Evolutionary conservation across 2,888 invertebrate species (phyloP), one percentile per base, ranked within the genome.

Genomic region (Melinaea menophilus): DNA sequence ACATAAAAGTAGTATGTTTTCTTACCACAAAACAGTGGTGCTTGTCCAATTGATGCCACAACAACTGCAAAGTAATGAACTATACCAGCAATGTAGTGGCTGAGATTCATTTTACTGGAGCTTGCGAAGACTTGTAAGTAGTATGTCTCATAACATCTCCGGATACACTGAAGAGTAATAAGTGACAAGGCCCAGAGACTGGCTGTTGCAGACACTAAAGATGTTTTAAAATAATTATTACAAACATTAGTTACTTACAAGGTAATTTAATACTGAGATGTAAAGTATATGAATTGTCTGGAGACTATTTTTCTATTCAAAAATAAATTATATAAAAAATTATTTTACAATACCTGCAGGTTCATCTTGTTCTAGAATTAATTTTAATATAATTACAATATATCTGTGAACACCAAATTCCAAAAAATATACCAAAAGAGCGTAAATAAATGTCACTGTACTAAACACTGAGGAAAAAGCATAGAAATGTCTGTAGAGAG

Each of bases 401-500:
- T 86, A 87, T 55, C 85, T 80, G 13, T 93, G 92, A 9, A 93
- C 87, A 59, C 79, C 71, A 47, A 79, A 79, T 41, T 88, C 82
- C 56, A 85, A 85, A 62, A 91, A 86, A 82, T 92, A 94, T 57
- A 90, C 88, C 58, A 81, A 70, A 47, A 91, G 70, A 70, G 92
- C 81, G 46, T 93, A 82, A n/a, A 82, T 68, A 12, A 94, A 79
- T 22, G 90, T 81, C 0, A 81, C 62, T n/a, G 80, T 77, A 60
- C 94, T 92, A 72, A 93, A 89, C 35, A 93, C 70, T 2, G 93
- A 86, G 0, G 96, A 94, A 75, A 94, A 94, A 5, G 93, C 77
- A 79, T 97, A 97, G 78, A 96, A 97, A 84, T 97, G 97, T 72
- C 88, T 91, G 75, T 96, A 97, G 91, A 94, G 95, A 56, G 94